Evolutionary conservation across 2,113 vertebrate genomes (phyloP).

Genomic region (Scolopax mira): DNA sequence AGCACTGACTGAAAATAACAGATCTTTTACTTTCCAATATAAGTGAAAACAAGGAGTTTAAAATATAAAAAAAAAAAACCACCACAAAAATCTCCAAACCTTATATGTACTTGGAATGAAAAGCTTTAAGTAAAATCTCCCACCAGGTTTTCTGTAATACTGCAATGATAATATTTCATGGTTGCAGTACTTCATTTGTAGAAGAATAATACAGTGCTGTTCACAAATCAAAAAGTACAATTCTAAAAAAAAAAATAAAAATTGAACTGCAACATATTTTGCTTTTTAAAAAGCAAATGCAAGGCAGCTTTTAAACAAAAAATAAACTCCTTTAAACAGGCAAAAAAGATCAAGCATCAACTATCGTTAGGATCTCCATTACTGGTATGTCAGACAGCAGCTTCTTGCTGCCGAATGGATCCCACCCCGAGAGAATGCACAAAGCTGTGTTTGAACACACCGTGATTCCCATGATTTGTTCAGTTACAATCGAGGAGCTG

Average conservation of each 20-base stretch:
- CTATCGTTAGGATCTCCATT: neutral
- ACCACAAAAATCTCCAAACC: neutral
- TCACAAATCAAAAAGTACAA: neutral
- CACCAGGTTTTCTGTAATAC: neutral
- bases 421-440: neutral
- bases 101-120: neutral
- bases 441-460: neutral
- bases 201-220: neutral
- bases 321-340: neutral
- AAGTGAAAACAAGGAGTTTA: neutral
- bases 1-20: neutral
- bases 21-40: neutral
- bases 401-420: neutral
- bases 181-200: neutral
- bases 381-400: neutral
- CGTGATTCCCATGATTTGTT: neutral
- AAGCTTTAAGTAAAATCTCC: neutral
- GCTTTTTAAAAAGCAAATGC: neutral
- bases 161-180: neutral
- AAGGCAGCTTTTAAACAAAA: neutral
- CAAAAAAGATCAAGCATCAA: neutral
- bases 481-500: neutral
- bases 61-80: neutral
- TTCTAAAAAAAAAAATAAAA: neutral
- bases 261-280: neutral